Evolutionary conservation across 37 sponge, comb jelly and placozoan species (phyloP).

Genomic region (Amphimedon queenslandica): DNA sequence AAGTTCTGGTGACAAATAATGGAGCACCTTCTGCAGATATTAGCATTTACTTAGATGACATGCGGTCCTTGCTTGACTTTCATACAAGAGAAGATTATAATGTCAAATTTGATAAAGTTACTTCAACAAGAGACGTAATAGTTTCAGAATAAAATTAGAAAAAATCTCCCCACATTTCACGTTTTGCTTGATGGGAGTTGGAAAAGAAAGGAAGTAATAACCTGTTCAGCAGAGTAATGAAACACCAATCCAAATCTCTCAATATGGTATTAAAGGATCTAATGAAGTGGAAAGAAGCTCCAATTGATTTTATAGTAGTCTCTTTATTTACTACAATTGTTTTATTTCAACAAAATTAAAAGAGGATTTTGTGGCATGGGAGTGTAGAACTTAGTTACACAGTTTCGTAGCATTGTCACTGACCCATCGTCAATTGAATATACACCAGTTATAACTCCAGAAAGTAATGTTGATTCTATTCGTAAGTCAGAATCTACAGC

Average conservation of each 20-base stretch:
- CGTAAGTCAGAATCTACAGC: no score
- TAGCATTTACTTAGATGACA: slow-evolving; percentile 26
- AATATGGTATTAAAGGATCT: slow-evolving; percentile 27
- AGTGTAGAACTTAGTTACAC: no score
- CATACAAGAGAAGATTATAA: slow-evolving; percentile 5
- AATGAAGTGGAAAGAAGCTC: slow-evolving; percentile 40
- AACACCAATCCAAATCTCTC: slow-evolving; percentile 49
- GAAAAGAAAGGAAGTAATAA: no score
- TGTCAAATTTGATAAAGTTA: neutral
- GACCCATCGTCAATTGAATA: no score
- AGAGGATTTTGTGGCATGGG: no score
- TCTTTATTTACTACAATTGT: slow-evolving; percentile 43
- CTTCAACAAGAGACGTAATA: neutral
- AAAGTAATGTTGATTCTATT: no score
- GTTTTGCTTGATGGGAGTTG: no score
- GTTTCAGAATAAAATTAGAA: slow-evolving; percentile 26
- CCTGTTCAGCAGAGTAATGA: no score
- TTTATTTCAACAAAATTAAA: slow-evolving; percentile 50
- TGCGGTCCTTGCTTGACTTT: slow-evolving; percentile 14
- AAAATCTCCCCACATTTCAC: no score
- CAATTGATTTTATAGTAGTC: slow-evolving; percentile 35
- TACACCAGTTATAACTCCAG: no score
- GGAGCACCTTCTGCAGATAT: slow-evolving; percentile 44
- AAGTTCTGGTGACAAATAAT: slow-evolving; percentile 24
- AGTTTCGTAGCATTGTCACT: no score